Conservation (phyloP, 1,140 invertebrate genomes). For the Littorina saxatilis region DNA sequence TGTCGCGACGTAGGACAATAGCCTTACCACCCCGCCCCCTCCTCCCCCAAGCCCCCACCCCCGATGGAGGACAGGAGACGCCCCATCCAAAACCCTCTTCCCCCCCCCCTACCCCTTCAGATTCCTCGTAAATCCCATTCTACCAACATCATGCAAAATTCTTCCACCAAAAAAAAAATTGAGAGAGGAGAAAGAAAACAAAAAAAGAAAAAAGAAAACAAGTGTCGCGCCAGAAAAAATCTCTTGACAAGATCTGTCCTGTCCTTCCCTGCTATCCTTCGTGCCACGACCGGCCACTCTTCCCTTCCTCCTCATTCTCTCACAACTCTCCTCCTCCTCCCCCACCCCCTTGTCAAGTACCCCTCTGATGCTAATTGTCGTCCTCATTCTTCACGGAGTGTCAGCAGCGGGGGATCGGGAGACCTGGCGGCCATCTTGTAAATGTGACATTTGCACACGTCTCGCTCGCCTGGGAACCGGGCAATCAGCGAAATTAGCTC, state of each 20-base stretch:
- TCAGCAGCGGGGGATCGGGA: not conserved
- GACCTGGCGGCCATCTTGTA: slow-evolving; percentile 6
- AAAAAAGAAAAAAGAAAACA: not conserved
- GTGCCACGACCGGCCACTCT: not conserved
- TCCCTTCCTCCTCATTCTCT: not conserved
- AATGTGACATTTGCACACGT: slow-evolving; percentile 26
- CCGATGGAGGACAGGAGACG: not conserved
- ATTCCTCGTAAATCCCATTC: not conserved
- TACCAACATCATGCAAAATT: not conserved
- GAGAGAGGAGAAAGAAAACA: not conserved
- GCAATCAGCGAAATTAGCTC: slow-evolving; percentile 17
- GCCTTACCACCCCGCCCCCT: too few relatives aligned
- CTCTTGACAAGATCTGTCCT: not conserved
- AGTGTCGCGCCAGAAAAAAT: not conserved
- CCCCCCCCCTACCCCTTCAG: not conserved
- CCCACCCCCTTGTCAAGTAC: not conserved
- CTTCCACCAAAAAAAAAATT: too few relatives aligned
- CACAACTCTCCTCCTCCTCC: not conserved
- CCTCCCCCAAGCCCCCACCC: too few relatives aligned
- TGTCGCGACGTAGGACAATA: too few relatives aligned
- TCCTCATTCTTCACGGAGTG: not conserved
- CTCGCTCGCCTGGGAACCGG: not conserved
- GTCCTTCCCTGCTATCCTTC: not conserved
- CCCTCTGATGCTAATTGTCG: not conserved
- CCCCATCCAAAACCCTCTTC: not conserved